Base-by-base conservation (phyloP, 2,797 vertebrate species). In the Serranus cabrilla region DNA sequence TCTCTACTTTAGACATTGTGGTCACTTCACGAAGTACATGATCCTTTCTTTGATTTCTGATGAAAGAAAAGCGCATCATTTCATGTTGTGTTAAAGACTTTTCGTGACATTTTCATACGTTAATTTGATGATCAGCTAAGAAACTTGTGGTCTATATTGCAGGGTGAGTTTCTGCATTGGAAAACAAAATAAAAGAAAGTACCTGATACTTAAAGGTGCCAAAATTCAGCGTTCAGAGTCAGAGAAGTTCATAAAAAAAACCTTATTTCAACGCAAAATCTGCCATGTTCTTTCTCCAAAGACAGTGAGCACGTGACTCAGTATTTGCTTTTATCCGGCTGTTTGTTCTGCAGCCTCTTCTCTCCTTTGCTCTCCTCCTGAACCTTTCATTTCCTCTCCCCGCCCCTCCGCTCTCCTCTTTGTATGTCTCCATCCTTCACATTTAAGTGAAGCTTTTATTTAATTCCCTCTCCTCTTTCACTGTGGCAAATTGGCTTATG, bases 401-500 rank as follows among this genome's bases (percentile, higher is more conserved):
- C n/a, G 5, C 18, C 16, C 17, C n/a, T 13, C 10, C 21, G 42
- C 14, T 43, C 14, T 27, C 12, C 60, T 2, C n/a, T 39, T 40
- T 5, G 13, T 3, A 2, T 2, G 0, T 71, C 57, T 58, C 59
- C 49, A 20, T 65, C 54, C 50, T n/a, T 60, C 63, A 68, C 37
- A 40, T 54, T 72, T 23, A 52, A 60, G 62, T 13, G 42, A 37
- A 60, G 76, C 56, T 57, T 57, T 51, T 8, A 40, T 72, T 65
- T 27, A 71, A 64, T 49, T 63, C 62, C 39, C 27, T 37, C 46
- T 49, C n/a, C 25, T 17, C 65, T 49, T 47, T 64, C 58, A 40
- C 45, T 51, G 81, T 64, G 49, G 49, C 8, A 62, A 74, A 61
- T 69, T 74, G 70, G 60, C 52, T 80, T 11, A 46, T 72, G 61